Evolutionary conservation across 2,113 vertebrate genomes (phyloP).

Genomic region (Hylia prasina): DNA sequence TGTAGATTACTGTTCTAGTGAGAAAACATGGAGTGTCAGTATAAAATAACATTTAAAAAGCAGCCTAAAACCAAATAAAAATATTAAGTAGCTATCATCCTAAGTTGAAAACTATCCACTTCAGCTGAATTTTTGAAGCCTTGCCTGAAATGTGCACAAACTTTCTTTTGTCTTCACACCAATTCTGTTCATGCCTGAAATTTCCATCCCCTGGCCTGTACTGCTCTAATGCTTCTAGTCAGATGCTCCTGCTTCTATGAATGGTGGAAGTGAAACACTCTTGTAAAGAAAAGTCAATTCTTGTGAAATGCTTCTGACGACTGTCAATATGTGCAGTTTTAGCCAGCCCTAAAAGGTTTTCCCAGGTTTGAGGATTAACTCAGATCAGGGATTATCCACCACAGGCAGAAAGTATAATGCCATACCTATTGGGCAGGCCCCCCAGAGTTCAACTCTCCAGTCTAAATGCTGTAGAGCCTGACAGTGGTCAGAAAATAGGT

Average conservation of each 20-base stretch:
- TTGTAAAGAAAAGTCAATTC: neutral
- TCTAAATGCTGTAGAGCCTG: no score
- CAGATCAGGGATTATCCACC: neutral
- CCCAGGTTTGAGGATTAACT: neutral
- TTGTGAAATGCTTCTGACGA: neutral
- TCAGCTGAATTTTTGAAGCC: neutral
- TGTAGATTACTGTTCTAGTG: neutral
- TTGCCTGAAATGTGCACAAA: neutral
- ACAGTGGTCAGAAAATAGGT: no score
- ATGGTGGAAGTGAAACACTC: neutral
- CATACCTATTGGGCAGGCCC: accelerated
- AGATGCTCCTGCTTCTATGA: neutral
- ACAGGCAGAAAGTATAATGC: neutral
- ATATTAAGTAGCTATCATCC: neutral
- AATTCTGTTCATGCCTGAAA: neutral
- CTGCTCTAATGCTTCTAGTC: neutral
- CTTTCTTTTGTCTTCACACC: neutral
- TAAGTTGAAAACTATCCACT: neutral
- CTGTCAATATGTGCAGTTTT: neutral
- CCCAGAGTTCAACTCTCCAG: accelerated
- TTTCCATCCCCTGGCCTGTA: neutral
- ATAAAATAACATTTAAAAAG: neutral
- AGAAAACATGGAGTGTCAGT: neutral
- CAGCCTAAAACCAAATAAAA: neutral
- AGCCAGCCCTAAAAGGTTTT: neutral